Base-by-base conservation (phyloP, 2,113 vertebrate species). In the Myiopsitta monachus region DNA sequence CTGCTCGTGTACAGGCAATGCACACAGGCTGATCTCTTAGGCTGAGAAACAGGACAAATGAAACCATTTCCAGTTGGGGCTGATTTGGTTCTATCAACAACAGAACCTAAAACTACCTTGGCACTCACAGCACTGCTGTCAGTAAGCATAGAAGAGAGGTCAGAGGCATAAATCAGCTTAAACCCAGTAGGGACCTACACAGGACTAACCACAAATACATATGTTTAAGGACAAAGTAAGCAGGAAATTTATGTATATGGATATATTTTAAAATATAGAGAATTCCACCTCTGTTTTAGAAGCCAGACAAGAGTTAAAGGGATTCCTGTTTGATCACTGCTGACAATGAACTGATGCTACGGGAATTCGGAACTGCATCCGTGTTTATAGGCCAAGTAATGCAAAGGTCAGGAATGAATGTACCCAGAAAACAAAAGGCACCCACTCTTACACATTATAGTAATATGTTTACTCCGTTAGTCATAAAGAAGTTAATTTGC, bases 351-450 rank as follows among this genome's bases (percentile, higher is more conserved):
- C 1, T 15, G 33, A 43, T 5, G 52, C 16, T 18, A 55, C 36
- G 10, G 75, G 70, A 88, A 92, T 72, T 59, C 61, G 12, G 16
- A 83, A 43, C 55, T 15, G 0, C 51, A 61, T 38, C 62, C 7
- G 0, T 6, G 31, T 44, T 36, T 12, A 33, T 14, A 31, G 76
- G 55, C 86, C 92, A 96, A 88, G 68, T 87, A 83, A 93, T 21
- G 19, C 69, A 92, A 88, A 93, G 76, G 78, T 93, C 79, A 70
- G 24, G 54, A 80, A 90, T 57, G 72, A 88, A 96, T 11, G 44
- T 27, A 92, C 55, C 67, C 83, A 88, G 69, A 75, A 62, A 54
- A 94, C 24, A 82, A 44, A 78, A 72, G 75, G 70, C 61, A 77
- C 30, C 70, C 90, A 57, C 66, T 88, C 88, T 28, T n/a, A 31